Percentiles rank a stretch among this genome's conserved stretches.
Conservation (phyloP, 2,888 invertebrate genomes). For the Siphlonurus alternatus region DNA sequence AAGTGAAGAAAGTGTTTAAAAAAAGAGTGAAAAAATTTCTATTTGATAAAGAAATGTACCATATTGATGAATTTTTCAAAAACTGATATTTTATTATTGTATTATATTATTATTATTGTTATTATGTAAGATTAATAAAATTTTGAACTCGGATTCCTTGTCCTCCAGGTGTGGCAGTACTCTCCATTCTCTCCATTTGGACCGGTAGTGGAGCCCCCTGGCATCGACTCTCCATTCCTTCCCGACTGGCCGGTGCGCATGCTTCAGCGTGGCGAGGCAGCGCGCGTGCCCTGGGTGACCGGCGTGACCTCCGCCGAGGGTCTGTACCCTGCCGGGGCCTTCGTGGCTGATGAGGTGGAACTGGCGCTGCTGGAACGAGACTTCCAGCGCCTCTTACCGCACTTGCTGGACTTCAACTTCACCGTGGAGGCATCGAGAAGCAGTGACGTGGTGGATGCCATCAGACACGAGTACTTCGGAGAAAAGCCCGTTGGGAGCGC, state of each 20-base stretch:
- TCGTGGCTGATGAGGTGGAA: conserved; percentile 26
- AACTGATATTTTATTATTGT: conserved; percentile 4
- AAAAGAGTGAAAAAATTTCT: background rate
- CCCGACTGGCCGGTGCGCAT: conserved; percentile 44
- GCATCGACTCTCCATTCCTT: conserved; percentile 39
- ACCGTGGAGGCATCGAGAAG: conserved; percentile 32
- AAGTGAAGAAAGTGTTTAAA: too few relatives aligned
- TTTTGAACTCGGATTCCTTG: too few relatives aligned
- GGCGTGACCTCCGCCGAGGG: conserved; percentile 55
- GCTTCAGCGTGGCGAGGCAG: conserved; percentile 38
- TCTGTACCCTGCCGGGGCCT: conserved; percentile 51
- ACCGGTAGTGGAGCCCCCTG: conserved; percentile 44
- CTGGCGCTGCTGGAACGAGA: conserved; percentile 35
- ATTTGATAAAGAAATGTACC: background rate
- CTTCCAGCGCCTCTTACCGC: conserved; percentile 42
- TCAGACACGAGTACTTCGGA: conserved; percentile 37
- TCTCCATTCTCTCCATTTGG: conserved; percentile 56
- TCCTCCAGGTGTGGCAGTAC: conserved; percentile 35
- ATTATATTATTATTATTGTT: too few relatives aligned
- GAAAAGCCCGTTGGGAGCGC: conserved; percentile 22
- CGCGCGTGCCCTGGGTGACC: conserved; percentile 51
- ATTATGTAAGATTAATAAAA: too few relatives aligned
- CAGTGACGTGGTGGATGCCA: conserved; percentile 30
- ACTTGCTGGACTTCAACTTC: conserved; percentile 43
- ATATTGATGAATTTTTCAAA: conserved; percentile 11